Percentiles rank a stretch among this genome's conserved stretches.
These are phyloP conservation scores for Trachelus tabidus DNA, from an alignment of 2,888 invertebrate species.

Conservation along the genomic window DNA sequence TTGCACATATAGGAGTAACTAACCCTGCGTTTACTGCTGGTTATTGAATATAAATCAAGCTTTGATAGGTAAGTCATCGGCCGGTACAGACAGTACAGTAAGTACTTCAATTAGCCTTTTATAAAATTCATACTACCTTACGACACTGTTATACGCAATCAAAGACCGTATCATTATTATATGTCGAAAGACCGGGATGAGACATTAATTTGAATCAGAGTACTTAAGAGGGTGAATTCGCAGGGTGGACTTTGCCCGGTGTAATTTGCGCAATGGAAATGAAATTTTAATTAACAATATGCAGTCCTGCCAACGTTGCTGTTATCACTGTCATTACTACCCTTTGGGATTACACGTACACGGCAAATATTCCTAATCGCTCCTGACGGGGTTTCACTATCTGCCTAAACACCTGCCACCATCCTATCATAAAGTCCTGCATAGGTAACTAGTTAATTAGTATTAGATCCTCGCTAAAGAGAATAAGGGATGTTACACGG, in stretches of 20 bases:
- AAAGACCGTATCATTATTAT: not conserved
- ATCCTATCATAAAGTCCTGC: not conserved
- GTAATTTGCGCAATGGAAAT: not conserved
- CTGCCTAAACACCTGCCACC: not conserved
- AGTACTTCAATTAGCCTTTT: not conserved
- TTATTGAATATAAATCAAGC: constrained; percentile 54
- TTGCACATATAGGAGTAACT: constrained; percentile 40
- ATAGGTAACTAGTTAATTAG: not conserved
- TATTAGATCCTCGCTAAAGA: not conserved
- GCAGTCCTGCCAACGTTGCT: not conserved
- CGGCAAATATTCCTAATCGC: not conserved
- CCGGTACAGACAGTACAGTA: constrained; percentile 10
- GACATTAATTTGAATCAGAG: not conserved
- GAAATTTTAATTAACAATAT: not conserved
- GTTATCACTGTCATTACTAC: not conserved
- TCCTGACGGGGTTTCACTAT: not conserved
- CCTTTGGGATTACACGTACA: not conserved
- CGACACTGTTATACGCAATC: not conserved
- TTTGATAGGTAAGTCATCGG: constrained; percentile 42
- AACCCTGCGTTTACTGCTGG: constrained; percentile 41
- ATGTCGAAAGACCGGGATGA: not conserved
- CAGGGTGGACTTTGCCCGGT: not conserved
- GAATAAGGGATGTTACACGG: not conserved
- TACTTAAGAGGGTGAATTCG: not conserved
- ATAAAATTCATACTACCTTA: not conserved